Conservation (phyloP, 2,113 vertebrate genomes). For the Mungos mungo region DNA sequence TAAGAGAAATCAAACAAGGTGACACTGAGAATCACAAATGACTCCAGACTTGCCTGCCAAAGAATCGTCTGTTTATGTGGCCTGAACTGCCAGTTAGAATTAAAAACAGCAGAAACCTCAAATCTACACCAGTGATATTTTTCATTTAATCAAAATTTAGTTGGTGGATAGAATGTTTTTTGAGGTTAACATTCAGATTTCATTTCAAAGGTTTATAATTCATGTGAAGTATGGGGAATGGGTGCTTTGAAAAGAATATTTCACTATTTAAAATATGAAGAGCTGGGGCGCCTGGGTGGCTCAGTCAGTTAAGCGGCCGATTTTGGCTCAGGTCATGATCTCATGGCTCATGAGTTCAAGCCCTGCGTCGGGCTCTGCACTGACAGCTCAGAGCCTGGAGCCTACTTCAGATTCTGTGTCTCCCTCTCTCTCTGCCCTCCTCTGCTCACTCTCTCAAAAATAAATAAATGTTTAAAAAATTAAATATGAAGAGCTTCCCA, state of each 20-base stretch:
- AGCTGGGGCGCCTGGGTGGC: too few relatives aligned
- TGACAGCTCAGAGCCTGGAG: too few relatives aligned
- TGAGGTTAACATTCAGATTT: conserved; percentile 28
- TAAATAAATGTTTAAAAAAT: not conserved
- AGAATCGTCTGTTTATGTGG: not conserved
- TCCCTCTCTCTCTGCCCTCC: too few relatives aligned
- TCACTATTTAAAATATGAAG: not conserved
- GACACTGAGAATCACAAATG: conserved; percentile 5
- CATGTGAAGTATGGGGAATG: not conserved
- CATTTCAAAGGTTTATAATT: conserved; percentile 53
- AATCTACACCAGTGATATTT: not conserved
- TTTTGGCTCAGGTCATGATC: too few relatives aligned
- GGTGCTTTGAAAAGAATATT: conserved; percentile 14
- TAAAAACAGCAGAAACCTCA: conserved; percentile 41
- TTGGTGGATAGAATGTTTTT: conserved; percentile 20
- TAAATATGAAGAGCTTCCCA: not conserved
- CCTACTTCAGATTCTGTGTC: too few relatives aligned
- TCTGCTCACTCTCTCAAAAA: too few relatives aligned
- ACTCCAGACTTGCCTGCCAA: not conserved
- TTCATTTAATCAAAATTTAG: conserved; percentile 47
- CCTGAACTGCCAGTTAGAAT: conserved; percentile 27
- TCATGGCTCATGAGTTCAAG: too few relatives aligned
- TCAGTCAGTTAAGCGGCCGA: too few relatives aligned
- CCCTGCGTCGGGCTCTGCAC: too few relatives aligned
- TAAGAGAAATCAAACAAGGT: conserved; percentile 12